Evolutionary conservation across 2,113 vertebrate genomes (phyloP).

Genomic region (Galbula dea): DNA sequence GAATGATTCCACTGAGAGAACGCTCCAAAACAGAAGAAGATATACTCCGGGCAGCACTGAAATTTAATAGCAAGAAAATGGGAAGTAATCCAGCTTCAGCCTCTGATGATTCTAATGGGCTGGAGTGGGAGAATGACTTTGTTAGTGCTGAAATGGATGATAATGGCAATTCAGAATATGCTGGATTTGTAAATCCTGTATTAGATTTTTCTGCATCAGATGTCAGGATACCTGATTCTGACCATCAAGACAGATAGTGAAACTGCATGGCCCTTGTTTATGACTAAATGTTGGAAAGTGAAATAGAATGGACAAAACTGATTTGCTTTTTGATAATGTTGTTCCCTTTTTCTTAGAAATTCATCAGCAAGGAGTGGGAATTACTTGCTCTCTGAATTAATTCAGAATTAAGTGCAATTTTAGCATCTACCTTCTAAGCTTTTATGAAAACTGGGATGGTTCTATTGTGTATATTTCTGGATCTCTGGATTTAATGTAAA

Average conservation of each 20-base stretch:
- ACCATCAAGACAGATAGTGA: conserved; percentile 80
- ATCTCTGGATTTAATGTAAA: conserved; percentile 54
- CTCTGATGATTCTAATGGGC: conserved; percentile 89
- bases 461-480: conserved; percentile 48
- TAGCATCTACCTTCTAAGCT: conserved; percentile 67
- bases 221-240: conserved; percentile 27
- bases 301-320: conserved; percentile 3
- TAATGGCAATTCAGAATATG: conserved; percentile 84
- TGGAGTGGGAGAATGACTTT: conserved; percentile 98
- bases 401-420: conserved; percentile 80
- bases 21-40: conserved; percentile 95
- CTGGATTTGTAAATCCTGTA: conserved; percentile 92
- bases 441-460: conserved; percentile 50
- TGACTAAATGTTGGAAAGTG: conserved; percentile 35
- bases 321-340: not conserved
- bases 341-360: not conserved
- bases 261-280: not conserved
- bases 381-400: conserved; percentile 5
- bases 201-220: conserved; percentile 79
- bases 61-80: conserved; percentile 67
- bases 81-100: conserved; percentile 85
- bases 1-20: conserved; percentile 85
- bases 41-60: conserved; percentile 89
- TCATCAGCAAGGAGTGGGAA: not conserved
- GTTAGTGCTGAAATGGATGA: conserved; percentile 87